Base-by-base conservation (phyloP, 2,113 vertebrate genomes). In the Eretmochelys imbricata region DNA sequence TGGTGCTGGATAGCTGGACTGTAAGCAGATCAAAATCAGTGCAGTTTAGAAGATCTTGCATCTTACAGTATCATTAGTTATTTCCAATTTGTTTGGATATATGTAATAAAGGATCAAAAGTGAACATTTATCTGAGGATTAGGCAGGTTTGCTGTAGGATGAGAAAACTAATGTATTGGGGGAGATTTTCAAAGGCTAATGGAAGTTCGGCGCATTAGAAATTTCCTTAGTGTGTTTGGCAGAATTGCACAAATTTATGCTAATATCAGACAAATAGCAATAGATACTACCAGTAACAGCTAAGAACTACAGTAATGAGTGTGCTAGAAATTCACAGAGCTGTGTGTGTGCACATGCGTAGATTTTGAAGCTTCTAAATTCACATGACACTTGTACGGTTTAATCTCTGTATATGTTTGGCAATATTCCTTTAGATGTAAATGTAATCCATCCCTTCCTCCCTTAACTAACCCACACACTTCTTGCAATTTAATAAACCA, bases 21-120 rank as follows among this genome's bases (percentile, higher is more conserved):
- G 38, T n/a, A 69, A 22, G 57, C 55, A 84, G 88, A 96, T 96
- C 95, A 89, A 96, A 94, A 93, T 79, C 0, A 0, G 49, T 86
- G 69, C 78, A 85, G 89, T 4, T 96, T 88, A 94, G 95, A 92
- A 96, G 91, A 82, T 93, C 95, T 94, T 85, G 3, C 93, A 88
- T 92, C 92, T 95, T 89, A 92, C 84, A 80, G 75, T 85, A 92
- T 92, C 82, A 55, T 48, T 31, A 87, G 95, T 29, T 62, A 48
- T 25, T 85, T 90, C 65, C 92, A 69, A 87, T 92, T 93, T 97
- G 91, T 97, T 97, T 94, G 96, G 94, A 84, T 96, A 95, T 93
- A 51, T 51, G 80, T 6, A 22, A 72, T 72, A 50, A 80, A 96
- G 82, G 91, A 95, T 95, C 91, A 96, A 92, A 76, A 96, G 57